Base-by-base conservation (phyloP, 1,140 invertebrate genomes). In the Calliphora vicina region DNA sequence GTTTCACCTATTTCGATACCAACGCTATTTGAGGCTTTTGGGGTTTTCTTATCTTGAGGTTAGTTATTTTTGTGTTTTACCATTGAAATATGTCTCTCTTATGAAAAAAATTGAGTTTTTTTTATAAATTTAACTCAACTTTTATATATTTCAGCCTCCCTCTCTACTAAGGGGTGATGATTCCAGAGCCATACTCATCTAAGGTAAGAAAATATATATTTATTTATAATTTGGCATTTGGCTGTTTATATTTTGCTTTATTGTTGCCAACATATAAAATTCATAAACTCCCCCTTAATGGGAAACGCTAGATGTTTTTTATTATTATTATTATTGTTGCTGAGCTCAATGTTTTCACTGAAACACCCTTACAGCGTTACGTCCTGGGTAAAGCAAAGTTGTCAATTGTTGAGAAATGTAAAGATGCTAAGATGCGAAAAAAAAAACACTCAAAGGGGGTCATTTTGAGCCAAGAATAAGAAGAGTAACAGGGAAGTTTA, bases 31-130 rank as follows among this genome's bases (percentile, higher is more conserved):
- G 80, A 81, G 80, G 80, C 80, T 81, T 81, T 81, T 81, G 45
- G 45, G 80, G 80, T 81, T 81, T 81, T 78, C 74, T 57, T 81
- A 67, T 81, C 80, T 81, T 81, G 76, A 81, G 80, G 80, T 81
- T 61, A 61, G 23, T 6, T 81, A 61, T 80, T 45, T 35, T 35
- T 35, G 35, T 35, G 35, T 35, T 43, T 81, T 81, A 27, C 15
- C 42, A 27, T 43, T 81, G 13, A 50, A 25, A 25, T 67, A 71
- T 29, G 80, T 27, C 13, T 23, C 35, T 35, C 35, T 29, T 42
- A 25, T 78, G 25, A 67, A 67, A 67, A 67, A 67, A 23, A 10
- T 23, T 23, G 61, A 67, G 61, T 2, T 23, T 67, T 43, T 61
- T 67, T 67, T 67, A 23, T 23, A 67, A 67, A 67, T 20, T 1